Conservation (phyloP, 1,140 invertebrate species). For the Platorchestia sp. region DNA sequence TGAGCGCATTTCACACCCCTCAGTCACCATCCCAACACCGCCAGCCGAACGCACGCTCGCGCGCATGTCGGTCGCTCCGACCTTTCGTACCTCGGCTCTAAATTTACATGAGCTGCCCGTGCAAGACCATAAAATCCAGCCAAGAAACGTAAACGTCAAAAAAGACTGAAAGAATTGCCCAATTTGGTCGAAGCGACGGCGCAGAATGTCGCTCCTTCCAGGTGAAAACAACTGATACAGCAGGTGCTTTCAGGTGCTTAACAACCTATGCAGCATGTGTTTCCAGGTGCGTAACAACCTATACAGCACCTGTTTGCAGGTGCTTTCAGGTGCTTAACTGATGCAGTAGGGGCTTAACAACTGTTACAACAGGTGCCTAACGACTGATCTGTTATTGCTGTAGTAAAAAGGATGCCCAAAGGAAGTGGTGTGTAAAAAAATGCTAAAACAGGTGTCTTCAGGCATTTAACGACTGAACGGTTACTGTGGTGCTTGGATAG, state of each 20-base stretch:
- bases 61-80: background rate
- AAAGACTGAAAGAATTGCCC: constrained; percentile 52
- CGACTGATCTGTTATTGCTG: background rate
- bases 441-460: background rate
- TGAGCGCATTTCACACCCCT: no score
- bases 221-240: constrained; percentile 42
- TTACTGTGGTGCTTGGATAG: background rate
- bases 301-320: background rate
- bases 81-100: background rate
- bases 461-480: background rate
- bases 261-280: constrained; percentile 5
- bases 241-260: constrained; percentile 9
- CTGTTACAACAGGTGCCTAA: no score
- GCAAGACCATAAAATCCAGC: constrained; percentile 39
- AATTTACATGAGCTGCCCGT: constrained; percentile 46
- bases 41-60: background rate
- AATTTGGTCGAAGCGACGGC: constrained; percentile 15
- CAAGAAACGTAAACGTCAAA: constrained; percentile 54
- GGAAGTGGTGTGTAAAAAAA: background rate
- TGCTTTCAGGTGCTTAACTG: no score
- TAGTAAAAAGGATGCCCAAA: background rate
- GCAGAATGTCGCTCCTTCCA: background rate
- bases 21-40: background rate
- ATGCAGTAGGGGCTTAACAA: no score
- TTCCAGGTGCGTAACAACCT: background rate